Base-by-base conservation (phyloP, 2,888 invertebrate species). In the Nemotelus pantherinus region DNA sequence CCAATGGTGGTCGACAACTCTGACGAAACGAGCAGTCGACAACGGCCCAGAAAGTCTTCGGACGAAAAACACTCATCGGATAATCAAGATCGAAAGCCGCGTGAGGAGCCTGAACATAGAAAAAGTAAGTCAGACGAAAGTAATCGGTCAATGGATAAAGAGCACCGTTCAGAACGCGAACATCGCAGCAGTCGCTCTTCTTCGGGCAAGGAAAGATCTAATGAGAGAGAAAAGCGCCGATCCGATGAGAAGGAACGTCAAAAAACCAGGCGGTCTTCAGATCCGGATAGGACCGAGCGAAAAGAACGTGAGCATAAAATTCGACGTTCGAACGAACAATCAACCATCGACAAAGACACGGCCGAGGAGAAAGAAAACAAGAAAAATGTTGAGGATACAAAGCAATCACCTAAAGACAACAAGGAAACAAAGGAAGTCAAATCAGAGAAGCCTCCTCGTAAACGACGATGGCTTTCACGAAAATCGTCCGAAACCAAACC, bases 401-500 rank as follows among this genome's bases (percentile, higher is more conserved):
- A 78, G 71, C 76, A 77, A 53, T 75, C 72, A 41, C 63, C 77
- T 47, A 63, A 47, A 2, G 64, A 63, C 9, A 25, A 25, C 25
- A 25, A 25, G 25, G 50, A 48, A 3, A 3, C 45, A 5, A 43
- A 48, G 2, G 41, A 53, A 9, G 47, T 9, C 48, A 58, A 58
- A 58, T 50, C 63, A 3, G 70, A 77, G n/a, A 87, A 89, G 88
- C 88, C 87, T 84, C 86, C 79, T 84, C 83, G 85, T 10, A 86
- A 86, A 78, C 83, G 87, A 10, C 84, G 84, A 79, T 87, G 87
- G 87, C 79, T 86, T 9, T 84, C 86, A 25, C 85, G 86, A 58
- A 90, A 90, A 83, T 82, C 88, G 2, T 81, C 82, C n/a, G 86
- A 87, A 74, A 86, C 90, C 53, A 89, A 90, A 76, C 89, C 90